Evolutionary conservation across 2,113 vertebrate species (phyloP).

Genomic region (Apus apus): DNA sequence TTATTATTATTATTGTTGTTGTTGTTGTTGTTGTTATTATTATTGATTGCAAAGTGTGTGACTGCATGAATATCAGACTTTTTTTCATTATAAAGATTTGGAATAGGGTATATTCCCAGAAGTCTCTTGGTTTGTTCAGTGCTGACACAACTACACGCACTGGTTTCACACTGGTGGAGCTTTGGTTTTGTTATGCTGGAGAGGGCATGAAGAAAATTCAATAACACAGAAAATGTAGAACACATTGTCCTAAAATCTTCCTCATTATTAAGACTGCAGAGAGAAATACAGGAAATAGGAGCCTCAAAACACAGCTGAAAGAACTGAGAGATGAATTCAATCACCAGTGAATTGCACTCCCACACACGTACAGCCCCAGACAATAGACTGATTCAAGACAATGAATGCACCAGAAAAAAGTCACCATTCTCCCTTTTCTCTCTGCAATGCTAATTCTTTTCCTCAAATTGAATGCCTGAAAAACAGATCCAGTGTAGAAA

Average conservation of each 20-base stretch:
- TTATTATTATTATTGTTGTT: too few species aligned
- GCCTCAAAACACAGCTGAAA: slow-evolving; percentile 81
- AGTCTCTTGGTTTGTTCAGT: not conserved
- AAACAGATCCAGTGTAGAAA: slow-evolving; percentile 47
- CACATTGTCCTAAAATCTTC: slow-evolving; percentile 29
- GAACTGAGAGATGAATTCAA: slow-evolving; percentile 74
- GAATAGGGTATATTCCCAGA: not conserved
- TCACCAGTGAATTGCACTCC: slow-evolving; percentile 71
- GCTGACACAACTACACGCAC: not conserved
- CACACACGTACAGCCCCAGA: slow-evolving; percentile 70
- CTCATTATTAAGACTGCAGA: slow-evolving; percentile 58
- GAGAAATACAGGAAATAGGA: slow-evolving; percentile 75
- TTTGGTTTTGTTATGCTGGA: not conserved
- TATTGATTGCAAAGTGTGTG: not conserved
- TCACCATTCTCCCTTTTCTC: slow-evolving; percentile 75
- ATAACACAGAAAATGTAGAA: slow-evolving; percentile 22
- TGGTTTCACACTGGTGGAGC: not conserved
- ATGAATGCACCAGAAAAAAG: slow-evolving; percentile 79
- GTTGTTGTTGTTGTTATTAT: not conserved
- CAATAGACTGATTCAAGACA: slow-evolving; percentile 86
- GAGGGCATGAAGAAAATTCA: slow-evolving; percentile 14
- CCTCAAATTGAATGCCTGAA: slow-evolving; percentile 41
- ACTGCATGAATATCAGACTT: not conserved
- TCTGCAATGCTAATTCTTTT: slow-evolving; percentile 85
- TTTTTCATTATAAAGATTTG: not conserved